Percentiles rank a stretch among this genome's conserved stretches.
Conservation (phyloP, 2,797 vertebrate genomes). For the Eospalax fontanierii region DNA sequence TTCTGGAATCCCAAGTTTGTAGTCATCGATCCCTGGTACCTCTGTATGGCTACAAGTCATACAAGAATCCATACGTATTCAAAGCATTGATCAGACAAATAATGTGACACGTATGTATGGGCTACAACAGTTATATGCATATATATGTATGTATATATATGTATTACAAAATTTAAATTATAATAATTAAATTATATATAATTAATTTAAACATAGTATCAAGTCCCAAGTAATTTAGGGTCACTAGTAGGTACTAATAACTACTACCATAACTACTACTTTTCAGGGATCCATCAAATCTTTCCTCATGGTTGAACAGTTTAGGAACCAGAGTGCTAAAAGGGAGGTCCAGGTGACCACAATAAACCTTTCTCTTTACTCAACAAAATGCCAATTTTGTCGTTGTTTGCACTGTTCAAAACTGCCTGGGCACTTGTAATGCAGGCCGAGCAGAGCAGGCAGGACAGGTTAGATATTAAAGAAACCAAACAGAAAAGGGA, state of each 20-base stretch:
- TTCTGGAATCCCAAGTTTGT: conserved; percentile 13
- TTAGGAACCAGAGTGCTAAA: conserved; percentile 17
- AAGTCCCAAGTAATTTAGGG: not conserved
- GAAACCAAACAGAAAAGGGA: not conserved
- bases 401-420: not conserved
- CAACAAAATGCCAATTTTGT: conserved; percentile 17
- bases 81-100: not conserved
- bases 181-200: not conserved
- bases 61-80: not conserved
- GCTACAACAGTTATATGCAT: not conserved
- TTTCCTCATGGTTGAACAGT: not conserved
- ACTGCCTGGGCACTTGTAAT: not conserved
- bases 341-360: not conserved
- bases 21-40: not conserved
- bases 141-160: too few species aligned
- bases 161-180: too few species aligned
- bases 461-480: conserved; percentile 27
- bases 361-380: not conserved
- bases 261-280: not conserved
- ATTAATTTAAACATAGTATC: not conserved
- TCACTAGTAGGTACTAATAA: not conserved
- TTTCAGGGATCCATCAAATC: not conserved
- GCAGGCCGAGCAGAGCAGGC: conserved; percentile 8
- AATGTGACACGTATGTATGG: not conserved
- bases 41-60: not conserved